Evolutionary conservation across 1,140 invertebrate genomes (phyloP), one percentile per base, ranked within the genome.

Genomic region (Rhyacophila brunnea): DNA sequence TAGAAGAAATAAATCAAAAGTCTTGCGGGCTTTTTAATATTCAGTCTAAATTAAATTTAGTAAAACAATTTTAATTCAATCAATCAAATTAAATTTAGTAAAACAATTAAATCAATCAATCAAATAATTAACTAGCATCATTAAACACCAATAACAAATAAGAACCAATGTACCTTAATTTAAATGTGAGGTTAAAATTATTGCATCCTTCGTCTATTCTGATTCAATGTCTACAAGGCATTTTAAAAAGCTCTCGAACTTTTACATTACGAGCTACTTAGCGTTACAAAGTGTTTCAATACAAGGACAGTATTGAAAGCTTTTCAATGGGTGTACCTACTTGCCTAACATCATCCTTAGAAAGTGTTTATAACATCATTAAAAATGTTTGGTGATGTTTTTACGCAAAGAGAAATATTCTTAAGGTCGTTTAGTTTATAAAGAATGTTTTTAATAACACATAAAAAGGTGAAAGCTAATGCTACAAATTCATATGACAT

Each of bases 201-300:
- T n/a, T n/a, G n/a, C n/a, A n/a, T n/a, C n/a, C n/a, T n/a, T n/a
- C n/a, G n/a, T n/a, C n/a, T n/a, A n/a, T n/a, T n/a, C n/a, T 28
- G 23, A 28, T 3, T 28, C 9, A 28, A 28, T 28, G 23, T 28
- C 23, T 28, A 28, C 23, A 28, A 13, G 11, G 38, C 38, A 11
- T 40, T 59, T 59, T 59, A 52, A 52, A 59, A 59, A 59, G 48
- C 57, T 52, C 49, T 59, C 57, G 52, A 59, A 59, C 57, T 59
- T 59, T 59, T 59, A 59, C 57, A 59, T 59, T 59, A 59, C 57
- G 48, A 42, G 43, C 57, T 59, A 59, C 57, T 59, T 59, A 59
- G 42, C 49, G 48, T 46, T 46, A 52, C 57, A 58, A 58, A 58
- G 56, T 58, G 56, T 58, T 58, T 58, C 49, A 13, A 5, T 42